Evolutionary conservation across 2,113 vertebrate species (phyloP).

Genomic region (Apus apus): DNA sequence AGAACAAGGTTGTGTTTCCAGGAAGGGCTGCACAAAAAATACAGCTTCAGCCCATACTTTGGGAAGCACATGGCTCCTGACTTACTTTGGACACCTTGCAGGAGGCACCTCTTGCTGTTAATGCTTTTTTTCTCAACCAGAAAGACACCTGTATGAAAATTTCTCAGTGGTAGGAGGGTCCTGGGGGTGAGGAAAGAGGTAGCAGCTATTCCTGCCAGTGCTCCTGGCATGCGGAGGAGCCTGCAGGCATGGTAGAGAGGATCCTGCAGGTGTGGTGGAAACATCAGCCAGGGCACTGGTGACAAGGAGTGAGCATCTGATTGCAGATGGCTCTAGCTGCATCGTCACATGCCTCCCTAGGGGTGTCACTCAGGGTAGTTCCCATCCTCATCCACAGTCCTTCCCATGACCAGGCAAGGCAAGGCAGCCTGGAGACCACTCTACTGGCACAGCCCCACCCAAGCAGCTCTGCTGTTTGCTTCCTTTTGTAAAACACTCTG

Average conservation of each 20-base stretch:
- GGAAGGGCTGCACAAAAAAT: neutral
- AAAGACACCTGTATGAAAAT: neutral
- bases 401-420: neutral
- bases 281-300: neutral
- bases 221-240: neutral
- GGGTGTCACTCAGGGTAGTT: neutral
- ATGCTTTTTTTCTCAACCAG: neutral
- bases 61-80: neutral
- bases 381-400: neutral
- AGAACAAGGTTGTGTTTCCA: neutral
- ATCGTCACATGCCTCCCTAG: neutral
- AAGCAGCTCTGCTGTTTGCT: neutral
- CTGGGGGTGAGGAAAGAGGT: too few relatives aligned
- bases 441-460: neutral
- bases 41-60: neutral
- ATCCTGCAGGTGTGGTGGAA: neutral
- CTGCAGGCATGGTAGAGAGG: accelerated
- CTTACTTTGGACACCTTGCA: neutral
- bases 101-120: neutral
- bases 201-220: neutral
- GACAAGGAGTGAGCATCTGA: neutral
- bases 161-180: too few relatives aligned
- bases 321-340: neutral
- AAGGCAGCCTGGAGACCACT: neutral
- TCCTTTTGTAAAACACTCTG: neutral